These are phyloP conservation scores for Sitobion miscanthi DNA, from an alignment of 1,140 invertebrate species.

Conservation along the genomic window DNA sequence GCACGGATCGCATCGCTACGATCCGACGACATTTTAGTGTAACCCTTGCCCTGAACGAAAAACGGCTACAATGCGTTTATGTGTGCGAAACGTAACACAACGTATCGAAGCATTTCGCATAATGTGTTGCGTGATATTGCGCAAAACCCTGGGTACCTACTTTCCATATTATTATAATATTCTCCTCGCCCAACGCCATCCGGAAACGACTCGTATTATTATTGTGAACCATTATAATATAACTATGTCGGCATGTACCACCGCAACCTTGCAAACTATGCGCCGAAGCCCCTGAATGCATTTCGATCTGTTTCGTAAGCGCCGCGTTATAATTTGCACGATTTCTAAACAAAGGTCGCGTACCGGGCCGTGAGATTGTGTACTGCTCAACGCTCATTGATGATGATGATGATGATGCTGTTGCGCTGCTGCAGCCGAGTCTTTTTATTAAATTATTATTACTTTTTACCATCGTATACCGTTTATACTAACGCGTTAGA, in stretches of 20 bases:
- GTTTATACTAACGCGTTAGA: neutral
- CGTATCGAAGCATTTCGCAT: neutral
- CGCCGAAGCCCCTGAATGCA: neutral
- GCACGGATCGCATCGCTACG: neutral
- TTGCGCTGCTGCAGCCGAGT: neutral
- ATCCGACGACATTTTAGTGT: neutral
- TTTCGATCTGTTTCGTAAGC: neutral
- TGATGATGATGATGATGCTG: neutral
- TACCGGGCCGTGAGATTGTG: neutral
- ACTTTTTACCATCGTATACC: neutral
- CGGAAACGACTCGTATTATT: constrained; percentile 7
- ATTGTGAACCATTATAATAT: neutral
- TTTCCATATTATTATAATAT: neutral
- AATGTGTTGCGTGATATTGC: neutral
- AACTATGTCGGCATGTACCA: neutral
- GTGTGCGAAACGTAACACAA: neutral
- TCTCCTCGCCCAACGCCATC: neutral
- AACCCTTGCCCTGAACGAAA: too few species aligned
- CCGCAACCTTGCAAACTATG: constrained; percentile 21
- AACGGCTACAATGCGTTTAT: neutral
- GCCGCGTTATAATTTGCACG: neutral
- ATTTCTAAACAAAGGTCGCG: neutral
- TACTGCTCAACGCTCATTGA: neutral
- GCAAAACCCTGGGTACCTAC: neutral
- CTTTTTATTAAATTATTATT: neutral